Percentiles rank a stretch among this genome's conserved stretches.
phyloP scores from a whole-genome alignment of 30 jellyfish, hydroid and myxozoan genomes.

The Aurelia coerulea region DNA sequence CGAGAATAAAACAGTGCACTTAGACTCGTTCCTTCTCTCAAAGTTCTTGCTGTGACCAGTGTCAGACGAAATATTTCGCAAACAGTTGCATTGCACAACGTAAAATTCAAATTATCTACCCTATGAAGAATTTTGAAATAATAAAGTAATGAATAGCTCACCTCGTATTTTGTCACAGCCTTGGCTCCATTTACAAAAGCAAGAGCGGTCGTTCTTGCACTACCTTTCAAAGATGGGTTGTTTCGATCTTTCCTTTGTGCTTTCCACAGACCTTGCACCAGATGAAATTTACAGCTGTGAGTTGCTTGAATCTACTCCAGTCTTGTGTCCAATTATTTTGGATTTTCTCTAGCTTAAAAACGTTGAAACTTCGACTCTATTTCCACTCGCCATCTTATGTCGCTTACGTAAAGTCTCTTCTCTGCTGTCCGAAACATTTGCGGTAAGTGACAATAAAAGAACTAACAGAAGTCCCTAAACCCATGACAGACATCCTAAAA shows the following conservation, averaged over 20 bases:
- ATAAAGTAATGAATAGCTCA: background rate
- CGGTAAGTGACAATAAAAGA: too few relatives aligned
- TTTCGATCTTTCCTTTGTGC: background rate
- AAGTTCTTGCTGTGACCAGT: too few relatives aligned
- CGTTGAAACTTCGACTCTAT: background rate
- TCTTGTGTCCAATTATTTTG: background rate
- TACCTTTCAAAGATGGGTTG: conserved; percentile 1
- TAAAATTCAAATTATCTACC: too few relatives aligned
- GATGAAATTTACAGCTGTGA: conserved; percentile 11
- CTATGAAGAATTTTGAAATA: too few relatives aligned
- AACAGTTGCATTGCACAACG: too few relatives aligned
- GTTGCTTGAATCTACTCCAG: background rate
- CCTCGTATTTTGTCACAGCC: conserved; percentile 24
- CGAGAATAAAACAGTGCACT: too few relatives aligned
- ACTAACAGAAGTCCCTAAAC: too few relatives aligned
- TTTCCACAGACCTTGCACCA: conserved; percentile 58
- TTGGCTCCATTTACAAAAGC: conserved; percentile 32
- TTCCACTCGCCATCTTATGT: background rate
- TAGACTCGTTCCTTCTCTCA: too few relatives aligned
- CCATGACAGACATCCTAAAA: background rate
- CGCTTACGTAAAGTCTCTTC: too few relatives aligned
- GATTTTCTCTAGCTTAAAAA: too few relatives aligned
- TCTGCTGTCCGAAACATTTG: too few relatives aligned
- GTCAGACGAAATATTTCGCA: too few relatives aligned
- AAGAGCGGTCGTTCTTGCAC: background rate